Base-by-base conservation (phyloP, 2,797 vertebrate genomes). In the Aselliscus stoliczkanus region DNA sequence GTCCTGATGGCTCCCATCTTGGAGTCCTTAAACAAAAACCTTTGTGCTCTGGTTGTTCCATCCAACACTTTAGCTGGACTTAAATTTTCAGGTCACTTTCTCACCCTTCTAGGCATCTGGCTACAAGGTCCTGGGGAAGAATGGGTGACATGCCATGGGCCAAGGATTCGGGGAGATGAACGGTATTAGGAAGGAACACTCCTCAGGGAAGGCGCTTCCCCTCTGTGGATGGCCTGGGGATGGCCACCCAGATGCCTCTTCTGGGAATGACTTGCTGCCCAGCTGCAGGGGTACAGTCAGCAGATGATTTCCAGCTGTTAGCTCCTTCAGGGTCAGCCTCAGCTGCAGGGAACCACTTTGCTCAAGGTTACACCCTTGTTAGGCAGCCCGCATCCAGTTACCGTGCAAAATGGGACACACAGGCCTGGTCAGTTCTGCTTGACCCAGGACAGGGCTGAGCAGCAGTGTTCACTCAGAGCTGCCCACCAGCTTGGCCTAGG, bases 1-100 rank as follows among this genome's bases (percentile, higher is more conserved):
- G 81, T 87, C 88, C 56, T 37, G 50, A 90, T 75, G 75, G 21
- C 56, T 95, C 93, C 91, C 1, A 12, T 76, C 79, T 86, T 77
- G 37, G 84, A 31, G 56, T 65, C 44, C 81, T 75, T 39, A 88
- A n/a, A 70, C 62, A 25, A 93, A 92, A 87, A 6, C 11, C 17
- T 89, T 47, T 79, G 83, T 25, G n/a, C 12, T 31, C 2, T 85
- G 62, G 54, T 85, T 5, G 0, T 50, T 79, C 18, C 62, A 52
- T 75, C 86, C 31, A 67, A 65, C 0, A 4, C 25, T 37, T 72
- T 80, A 52, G 15, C 34, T 58, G 31, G 52, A 27, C 10, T 94
- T 91, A 27, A 58, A 44, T 73, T 70, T 85, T 34, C 34, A 8
- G 15, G 76, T 23, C 34, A 50, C 37, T 56, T 52, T 75, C 34